phyloP scores from a whole-genome alignment of 2,797 vertebrate genomes.

The Arctocebus calabarensis region DNA sequence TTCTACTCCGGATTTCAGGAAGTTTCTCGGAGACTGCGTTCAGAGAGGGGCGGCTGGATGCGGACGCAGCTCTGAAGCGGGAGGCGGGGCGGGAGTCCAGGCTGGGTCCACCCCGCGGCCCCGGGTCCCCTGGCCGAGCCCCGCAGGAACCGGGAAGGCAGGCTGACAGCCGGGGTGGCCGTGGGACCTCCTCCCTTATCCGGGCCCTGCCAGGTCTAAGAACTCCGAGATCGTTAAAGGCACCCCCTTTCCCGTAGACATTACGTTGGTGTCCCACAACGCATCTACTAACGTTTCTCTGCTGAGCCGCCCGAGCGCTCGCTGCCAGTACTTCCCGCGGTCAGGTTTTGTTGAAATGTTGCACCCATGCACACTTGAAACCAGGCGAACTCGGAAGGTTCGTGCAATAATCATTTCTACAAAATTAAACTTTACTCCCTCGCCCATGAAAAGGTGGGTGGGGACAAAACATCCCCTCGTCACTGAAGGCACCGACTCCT shows the following conservation, averaged over 20 bases:
- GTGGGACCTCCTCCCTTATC: accelerated
- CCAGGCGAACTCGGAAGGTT: not conserved
- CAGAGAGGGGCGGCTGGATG: too few species aligned
- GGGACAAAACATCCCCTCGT: not conserved
- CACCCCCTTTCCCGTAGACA: not conserved
- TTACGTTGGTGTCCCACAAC: not conserved
- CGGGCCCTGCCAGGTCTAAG: not conserved
- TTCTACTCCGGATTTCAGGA: not conserved
- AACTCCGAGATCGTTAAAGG: too few species aligned
- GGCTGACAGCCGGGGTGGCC: accelerated
- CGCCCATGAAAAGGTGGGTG: not conserved
- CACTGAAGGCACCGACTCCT: not conserved
- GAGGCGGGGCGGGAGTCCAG: not conserved
- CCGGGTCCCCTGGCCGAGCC: not conserved
- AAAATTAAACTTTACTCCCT: not conserved
- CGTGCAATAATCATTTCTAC: not conserved
- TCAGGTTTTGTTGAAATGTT: not conserved
- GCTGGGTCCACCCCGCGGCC: too few species aligned
- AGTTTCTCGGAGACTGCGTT: not conserved
- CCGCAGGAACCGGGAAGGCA: not conserved
- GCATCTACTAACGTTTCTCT: not conserved
- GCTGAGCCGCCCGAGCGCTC: not conserved
- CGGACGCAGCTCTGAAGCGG: not conserved
- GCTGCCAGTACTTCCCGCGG: not conserved
- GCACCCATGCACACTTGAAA: not conserved